A percentile compares a stretch with the other conserved stretches of the same genome.
phyloP scores from a whole-genome alignment of 2,888 invertebrate genomes.

The Lepidochrysops patricia region DNA sequence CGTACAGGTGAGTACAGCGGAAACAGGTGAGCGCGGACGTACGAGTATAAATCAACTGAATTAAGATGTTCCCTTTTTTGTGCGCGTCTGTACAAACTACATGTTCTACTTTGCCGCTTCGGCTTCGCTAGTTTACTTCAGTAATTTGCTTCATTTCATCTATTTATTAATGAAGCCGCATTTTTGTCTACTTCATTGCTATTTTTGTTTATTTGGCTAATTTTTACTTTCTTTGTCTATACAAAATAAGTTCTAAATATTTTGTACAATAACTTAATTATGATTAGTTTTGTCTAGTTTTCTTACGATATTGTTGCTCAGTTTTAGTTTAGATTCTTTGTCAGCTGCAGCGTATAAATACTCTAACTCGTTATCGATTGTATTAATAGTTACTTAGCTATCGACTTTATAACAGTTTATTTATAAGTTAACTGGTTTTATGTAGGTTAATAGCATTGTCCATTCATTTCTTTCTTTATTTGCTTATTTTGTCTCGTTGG shows the following conservation, averaged over 20 bases:
- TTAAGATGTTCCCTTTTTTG: constrained; percentile 15
- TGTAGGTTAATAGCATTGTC: not conserved
- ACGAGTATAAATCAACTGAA: constrained; percentile 24
- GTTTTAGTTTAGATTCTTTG: not conserved
- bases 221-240: too few species aligned
- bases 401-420: not conserved
- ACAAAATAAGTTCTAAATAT: too few species aligned
- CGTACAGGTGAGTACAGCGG: constrained; percentile 24
- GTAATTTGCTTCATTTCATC: not conserved
- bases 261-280: too few species aligned
- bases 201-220: not conserved
- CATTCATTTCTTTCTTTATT: not conserved
- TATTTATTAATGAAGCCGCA: not conserved
- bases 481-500: not conserved
- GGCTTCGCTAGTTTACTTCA: not conserved
- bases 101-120: not conserved
- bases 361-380: not conserved
- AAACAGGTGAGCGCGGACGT: constrained; percentile 28
- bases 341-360: not conserved
- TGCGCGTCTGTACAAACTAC: not conserved
- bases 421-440: not conserved
- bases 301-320: too few species aligned
- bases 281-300: too few species aligned
- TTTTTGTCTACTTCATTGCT: not conserved
- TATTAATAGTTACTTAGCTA: not conserved